Evolutionary conservation across 2,113 vertebrate species (phyloP).

Genomic region (Bos javanicus): DNA sequence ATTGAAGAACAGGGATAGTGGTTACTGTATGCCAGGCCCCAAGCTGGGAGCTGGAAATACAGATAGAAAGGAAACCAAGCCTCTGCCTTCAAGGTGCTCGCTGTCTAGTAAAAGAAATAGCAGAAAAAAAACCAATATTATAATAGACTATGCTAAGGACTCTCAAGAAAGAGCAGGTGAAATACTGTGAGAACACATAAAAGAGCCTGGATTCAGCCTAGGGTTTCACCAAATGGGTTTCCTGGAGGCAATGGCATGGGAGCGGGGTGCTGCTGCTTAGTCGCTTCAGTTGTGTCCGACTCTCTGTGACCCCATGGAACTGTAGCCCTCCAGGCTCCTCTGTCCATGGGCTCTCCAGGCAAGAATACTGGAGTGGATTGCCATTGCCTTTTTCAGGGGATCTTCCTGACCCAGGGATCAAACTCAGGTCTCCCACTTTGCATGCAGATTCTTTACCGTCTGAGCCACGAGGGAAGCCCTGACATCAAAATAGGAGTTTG

Average conservation of each 20-base stretch:
- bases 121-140: not conserved
- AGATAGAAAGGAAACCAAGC: not conserved
- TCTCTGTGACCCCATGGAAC: not conserved
- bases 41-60: not conserved
- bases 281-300: not conserved
- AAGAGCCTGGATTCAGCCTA: not conserved
- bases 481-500: not conserved
- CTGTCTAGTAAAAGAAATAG: not conserved
- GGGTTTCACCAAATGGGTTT: not conserved
- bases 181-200: not conserved
- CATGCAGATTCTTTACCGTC: not conserved
- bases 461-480: not conserved
- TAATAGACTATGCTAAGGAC: not conserved
- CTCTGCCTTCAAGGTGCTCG: not conserved
- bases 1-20: not conserved
- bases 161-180: not conserved
- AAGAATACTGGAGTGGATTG: not conserved
- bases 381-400: not conserved
- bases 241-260: not conserved
- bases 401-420: not conserved
- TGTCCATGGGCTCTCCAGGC: not conserved
- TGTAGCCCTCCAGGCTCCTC: rapidly evolving
- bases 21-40: not conserved
- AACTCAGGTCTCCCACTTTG: not conserved
- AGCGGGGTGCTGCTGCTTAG: not conserved